Percentiles rank a stretch among this genome's conserved stretches.
Evolutionary conservation across 2,888 invertebrate species (phyloP).

Genomic region (Lasiommata megera): DNA sequence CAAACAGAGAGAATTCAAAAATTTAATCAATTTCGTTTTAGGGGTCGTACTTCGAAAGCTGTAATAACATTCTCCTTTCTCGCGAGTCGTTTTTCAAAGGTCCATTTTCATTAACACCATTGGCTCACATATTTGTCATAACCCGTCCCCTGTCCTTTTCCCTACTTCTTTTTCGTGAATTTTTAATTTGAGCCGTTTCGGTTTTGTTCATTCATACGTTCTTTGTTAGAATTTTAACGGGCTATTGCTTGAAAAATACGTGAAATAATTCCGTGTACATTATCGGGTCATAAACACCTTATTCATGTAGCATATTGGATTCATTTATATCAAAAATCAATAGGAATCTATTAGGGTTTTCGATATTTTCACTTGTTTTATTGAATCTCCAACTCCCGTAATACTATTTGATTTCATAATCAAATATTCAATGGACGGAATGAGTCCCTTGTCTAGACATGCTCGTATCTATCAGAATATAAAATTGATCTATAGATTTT

Average conservation of each 20-base stretch:
- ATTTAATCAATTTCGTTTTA: not conserved
- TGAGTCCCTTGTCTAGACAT: not conserved
- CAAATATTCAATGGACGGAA: not conserved
- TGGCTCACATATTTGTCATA: conserved; percentile 81
- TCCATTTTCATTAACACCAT: conserved; percentile 78
- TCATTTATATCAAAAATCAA: not conserved
- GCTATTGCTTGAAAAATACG: not conserved
- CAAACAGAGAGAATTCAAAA: too few relatives aligned
- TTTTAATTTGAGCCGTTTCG: conserved; percentile 74
- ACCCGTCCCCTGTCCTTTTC: conserved; percentile 56
- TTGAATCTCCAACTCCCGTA: not conserved
- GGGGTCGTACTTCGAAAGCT: conserved; percentile 30
- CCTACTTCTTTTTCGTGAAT: conserved; percentile 70
- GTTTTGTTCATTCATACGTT: conserved; percentile 61
- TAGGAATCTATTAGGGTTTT: too few relatives aligned
- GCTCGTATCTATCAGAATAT: not conserved
- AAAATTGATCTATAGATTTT: too few relatives aligned
- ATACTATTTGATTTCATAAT: not conserved
- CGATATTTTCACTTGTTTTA: not conserved
- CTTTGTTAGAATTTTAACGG: conserved; percentile 21
- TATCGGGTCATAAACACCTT: not conserved
- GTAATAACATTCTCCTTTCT: conserved; percentile 45
- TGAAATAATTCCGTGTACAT: not conserved
- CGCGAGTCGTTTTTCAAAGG: conserved; percentile 54
- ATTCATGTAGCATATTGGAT: not conserved